Base-by-base conservation (phyloP, 2,797 vertebrate species). In the Chiroxiphia lanceolata region DNA sequence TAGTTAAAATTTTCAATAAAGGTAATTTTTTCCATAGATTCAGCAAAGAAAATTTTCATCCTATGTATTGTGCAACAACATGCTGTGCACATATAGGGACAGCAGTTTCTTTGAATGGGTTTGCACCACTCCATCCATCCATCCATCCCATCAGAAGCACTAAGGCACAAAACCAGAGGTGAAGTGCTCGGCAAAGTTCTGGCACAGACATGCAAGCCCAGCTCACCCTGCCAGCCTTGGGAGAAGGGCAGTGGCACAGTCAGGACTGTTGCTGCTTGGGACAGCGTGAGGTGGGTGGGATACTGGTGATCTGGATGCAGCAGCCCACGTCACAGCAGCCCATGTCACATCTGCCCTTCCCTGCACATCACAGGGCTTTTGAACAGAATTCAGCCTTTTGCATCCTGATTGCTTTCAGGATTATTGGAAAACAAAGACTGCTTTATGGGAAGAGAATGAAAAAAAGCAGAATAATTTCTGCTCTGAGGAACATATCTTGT, bases 201-300 rank as follows among this genome's bases (percentile, higher is more conserved):
- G 54, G 54, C 10, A 7, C 3, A 13, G 57, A 81, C 40, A 42
- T 48, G 9, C 34, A 29, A 71, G 33, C 53, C 53, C 74, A 15
- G 74, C 75, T 91, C 31, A 11, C 25, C 8, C 6, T 0, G 0
- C 10, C 60, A 67, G 72, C 50, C 50, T 38, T 1, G 0, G 34
- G 53, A 53, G 40, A 74, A 54, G 59, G 33, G 29, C 40, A 57
- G 27, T 3, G 2, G 68, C 10, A 3, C 31, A n/a, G 34, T 1
- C 0, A 0, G 64, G 48, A 15, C 54, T 87, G 45, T 7, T 87
- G 50, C 59, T 75, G 50, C 60, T 33, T n/a, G 40, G 57, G 25
- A 77, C 27, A 3, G 0, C 0, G 2, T 0, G 0, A 31, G 16
- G 18, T 29, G 4, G 2, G 61, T 50, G 74, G 57, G 88, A 34